A percentile compares a stretch with the other conserved stretches of the same genome.
Conservation (phyloP, 2,113 vertebrate genomes). For the Propithecus coquereli region DNA sequence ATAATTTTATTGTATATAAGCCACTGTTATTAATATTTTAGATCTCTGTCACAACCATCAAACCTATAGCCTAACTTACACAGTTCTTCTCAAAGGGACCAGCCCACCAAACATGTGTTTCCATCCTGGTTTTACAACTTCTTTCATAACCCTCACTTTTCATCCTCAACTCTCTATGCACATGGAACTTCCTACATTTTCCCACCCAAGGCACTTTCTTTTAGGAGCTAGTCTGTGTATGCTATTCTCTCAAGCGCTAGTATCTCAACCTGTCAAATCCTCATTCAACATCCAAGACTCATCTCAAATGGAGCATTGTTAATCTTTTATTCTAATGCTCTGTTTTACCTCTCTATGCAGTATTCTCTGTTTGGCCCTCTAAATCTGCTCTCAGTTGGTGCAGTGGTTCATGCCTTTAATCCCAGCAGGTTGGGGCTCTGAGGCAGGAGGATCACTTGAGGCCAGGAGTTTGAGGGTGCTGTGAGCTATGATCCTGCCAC, state of each 20-base stretch:
- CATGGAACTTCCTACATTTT: not conserved
- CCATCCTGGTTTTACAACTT: not conserved
- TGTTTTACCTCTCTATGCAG: not conserved
- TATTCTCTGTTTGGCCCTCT: not conserved
- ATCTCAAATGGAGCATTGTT: not conserved
- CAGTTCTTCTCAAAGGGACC: not conserved
- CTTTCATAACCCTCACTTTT: not conserved
- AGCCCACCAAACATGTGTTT: not conserved
- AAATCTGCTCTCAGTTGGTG: not conserved
- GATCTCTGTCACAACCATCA: not conserved
- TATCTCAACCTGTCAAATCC: not conserved
- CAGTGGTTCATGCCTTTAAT: too few relatives aligned
- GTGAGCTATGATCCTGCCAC: too few relatives aligned
- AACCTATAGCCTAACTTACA: not conserved
- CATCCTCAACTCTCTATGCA: not conserved
- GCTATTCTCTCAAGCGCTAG: not conserved
- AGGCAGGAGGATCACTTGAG: too few relatives aligned
- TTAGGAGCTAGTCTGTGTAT: not conserved
- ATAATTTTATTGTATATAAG: not conserved
- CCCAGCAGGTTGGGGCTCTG: too few relatives aligned
- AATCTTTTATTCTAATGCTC: not conserved
- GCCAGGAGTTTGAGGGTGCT: too few relatives aligned
- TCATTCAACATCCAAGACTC: not conserved
- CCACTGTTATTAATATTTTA: not conserved
- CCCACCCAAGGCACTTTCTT: not conserved